Conservation (phyloP, 2,888 invertebrate genomes). For the Diplolepis rosae region DNA sequence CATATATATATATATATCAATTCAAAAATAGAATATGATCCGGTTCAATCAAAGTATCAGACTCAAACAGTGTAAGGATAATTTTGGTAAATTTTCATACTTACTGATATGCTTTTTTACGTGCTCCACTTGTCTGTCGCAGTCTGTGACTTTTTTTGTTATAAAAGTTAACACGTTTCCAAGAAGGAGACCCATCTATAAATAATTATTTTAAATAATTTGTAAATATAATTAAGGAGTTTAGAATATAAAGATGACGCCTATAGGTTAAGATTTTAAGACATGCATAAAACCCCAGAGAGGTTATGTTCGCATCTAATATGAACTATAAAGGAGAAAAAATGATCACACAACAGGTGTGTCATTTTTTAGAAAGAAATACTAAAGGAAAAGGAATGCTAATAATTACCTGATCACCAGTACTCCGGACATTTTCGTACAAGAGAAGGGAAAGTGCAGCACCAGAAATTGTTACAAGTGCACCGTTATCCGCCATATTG, state of each 20-base stretch:
- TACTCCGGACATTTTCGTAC: slow-evolving; percentile 80
- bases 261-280: slow-evolving; percentile 22
- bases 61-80: no score
- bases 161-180: slow-evolving; percentile 80
- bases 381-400: not conserved
- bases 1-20: no score
- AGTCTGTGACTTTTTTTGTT: slow-evolving; percentile 82
- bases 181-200: slow-evolving; percentile 79
- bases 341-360: not conserved
- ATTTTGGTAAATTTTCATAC: slow-evolving; percentile 41
- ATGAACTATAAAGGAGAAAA: not conserved
- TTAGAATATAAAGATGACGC: not conserved
- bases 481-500: slow-evolving; percentile 67
- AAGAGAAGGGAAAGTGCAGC: slow-evolving; percentile 81
- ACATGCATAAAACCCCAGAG: no score
- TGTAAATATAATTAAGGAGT: not conserved
- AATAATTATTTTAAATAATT: slow-evolving; percentile 1
- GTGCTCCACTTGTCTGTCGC: slow-evolving; percentile 79
- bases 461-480: slow-evolving; percentile 74
- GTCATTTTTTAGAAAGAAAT: not conserved
- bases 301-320: slow-evolving; percentile 15
- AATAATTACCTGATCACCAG: slow-evolving; percentile 77
- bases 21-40: no score
- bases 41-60: no score
- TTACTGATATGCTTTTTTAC: slow-evolving; percentile 78